Conservation (phyloP, 2,797 vertebrate genomes). For the Cheirogaleus major region DNA sequence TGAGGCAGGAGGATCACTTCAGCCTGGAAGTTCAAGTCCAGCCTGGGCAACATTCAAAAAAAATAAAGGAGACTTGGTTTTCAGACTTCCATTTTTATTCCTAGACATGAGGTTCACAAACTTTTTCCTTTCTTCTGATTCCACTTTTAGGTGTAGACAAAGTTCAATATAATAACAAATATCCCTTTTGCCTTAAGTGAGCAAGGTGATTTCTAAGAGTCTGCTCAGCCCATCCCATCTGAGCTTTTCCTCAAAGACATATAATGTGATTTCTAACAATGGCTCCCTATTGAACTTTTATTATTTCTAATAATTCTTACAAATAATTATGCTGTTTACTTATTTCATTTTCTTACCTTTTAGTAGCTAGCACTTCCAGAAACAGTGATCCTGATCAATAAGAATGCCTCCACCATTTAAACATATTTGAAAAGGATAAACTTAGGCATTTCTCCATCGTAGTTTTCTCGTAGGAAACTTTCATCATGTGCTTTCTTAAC, state of each 20-base stretch:
- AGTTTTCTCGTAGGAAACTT: neutral
- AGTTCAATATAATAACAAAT: neutral
- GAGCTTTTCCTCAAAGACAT: neutral
- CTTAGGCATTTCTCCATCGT: neutral
- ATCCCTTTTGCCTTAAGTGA: neutral
- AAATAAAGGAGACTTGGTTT: neutral
- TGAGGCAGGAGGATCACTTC: neutral
- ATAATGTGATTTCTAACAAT: neutral
- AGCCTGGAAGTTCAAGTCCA: neutral
- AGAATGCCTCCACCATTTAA: neutral
- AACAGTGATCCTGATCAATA: neutral
- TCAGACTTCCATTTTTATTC: neutral
- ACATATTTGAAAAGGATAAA: slow-evolving; percentile 7
- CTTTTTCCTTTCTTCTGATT: neutral
- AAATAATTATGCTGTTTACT: neutral
- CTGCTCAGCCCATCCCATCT: neutral
- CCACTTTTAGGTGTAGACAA: neutral
- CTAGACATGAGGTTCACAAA: neutral
- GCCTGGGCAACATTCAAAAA: neutral
- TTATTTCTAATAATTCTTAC: slow-evolving; percentile 13
- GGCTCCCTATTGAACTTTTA: neutral
- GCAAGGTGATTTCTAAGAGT: neutral
- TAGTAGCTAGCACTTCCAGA: neutral
- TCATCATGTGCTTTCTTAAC: neutral
- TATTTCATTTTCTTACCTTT: slow-evolving; percentile 24